Percentiles rank a stretch among this genome's conserved stretches.
phyloP scores from a whole-genome alignment of 2,113 vertebrate species.

The Ciconia boyciana region DNA sequence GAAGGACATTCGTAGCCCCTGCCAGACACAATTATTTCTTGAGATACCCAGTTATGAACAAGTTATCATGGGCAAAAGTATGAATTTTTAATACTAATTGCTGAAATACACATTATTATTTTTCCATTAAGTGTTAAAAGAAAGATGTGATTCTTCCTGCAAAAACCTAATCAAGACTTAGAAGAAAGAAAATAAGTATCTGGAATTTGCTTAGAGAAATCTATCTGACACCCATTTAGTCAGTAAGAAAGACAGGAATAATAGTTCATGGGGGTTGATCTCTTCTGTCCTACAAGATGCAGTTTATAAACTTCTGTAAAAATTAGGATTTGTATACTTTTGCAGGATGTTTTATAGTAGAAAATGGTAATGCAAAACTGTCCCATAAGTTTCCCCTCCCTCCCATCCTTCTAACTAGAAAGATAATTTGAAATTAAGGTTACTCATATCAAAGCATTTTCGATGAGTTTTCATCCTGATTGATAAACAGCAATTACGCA shows the following conservation, averaged over 20 bases:
- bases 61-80: background rate
- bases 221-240: background rate
- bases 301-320: background rate
- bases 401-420: background rate
- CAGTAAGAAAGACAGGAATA: background rate
- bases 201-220: background rate
- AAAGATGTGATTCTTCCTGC: background rate
- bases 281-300: background rate
- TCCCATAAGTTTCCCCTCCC: background rate
- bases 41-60: background rate
- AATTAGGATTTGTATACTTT: background rate
- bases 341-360: background rate
- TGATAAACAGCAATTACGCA: background rate
- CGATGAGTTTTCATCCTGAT: background rate
- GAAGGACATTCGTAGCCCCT: background rate
- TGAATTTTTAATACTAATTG: background rate
- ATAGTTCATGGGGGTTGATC: background rate
- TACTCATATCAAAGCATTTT: background rate
- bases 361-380: background rate
- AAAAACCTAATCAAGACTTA: background rate
- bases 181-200: background rate
- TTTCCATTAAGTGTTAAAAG: background rate
- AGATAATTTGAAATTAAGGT: background rate
- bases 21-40: background rate
- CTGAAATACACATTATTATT: background rate